Evolutionary conservation across 2,888 invertebrate species (phyloP).

Genomic region (Pocota personata): DNA sequence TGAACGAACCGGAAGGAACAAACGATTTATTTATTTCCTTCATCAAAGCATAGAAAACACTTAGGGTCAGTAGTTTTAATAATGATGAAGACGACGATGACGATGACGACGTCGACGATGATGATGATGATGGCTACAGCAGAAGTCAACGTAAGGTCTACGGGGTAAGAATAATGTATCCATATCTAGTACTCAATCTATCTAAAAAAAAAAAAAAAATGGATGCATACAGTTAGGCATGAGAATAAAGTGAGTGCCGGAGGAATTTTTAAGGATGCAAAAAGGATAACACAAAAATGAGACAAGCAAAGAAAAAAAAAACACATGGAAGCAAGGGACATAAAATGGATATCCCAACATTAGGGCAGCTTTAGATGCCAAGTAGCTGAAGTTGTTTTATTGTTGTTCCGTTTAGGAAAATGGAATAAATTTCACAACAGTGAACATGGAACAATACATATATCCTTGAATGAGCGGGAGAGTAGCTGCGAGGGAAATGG

Average conservation of each 20-base stretch:
- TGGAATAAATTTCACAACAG: slow-evolving; percentile 56
- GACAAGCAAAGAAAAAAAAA: not conserved
- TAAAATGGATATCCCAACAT: slow-evolving; percentile 59
- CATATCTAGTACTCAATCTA: slow-evolving; percentile 12
- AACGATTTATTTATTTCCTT: slow-evolving; percentile 47
- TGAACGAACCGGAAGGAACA: slow-evolving; percentile 33
- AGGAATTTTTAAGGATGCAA: slow-evolving; percentile 46
- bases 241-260: slow-evolving; percentile 22
- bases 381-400: slow-evolving; percentile 65
- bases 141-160: slow-evolving; percentile 11
- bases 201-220: slow-evolving; percentile 11
- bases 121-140: slow-evolving; percentile 16
- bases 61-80: slow-evolving; percentile 56
- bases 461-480: slow-evolving; percentile 2
- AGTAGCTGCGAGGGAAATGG: slow-evolving; percentile 8
- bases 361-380: slow-evolving; percentile 61
- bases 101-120: slow-evolving; percentile 14
- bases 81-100: slow-evolving; percentile 23
- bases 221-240: slow-evolving; percentile 36
- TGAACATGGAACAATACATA: slow-evolving; percentile 51
- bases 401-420: slow-evolving; percentile 58
- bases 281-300: slow-evolving; percentile 32
- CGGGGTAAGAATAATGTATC: slow-evolving; percentile 1
- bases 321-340: slow-evolving; percentile 20
- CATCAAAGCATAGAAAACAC: slow-evolving; percentile 51